Evolutionary conservation across 2,888 invertebrate species (phyloP), one percentile per base, ranked within the genome.

Genomic region (Xylocampa areola): DNA sequence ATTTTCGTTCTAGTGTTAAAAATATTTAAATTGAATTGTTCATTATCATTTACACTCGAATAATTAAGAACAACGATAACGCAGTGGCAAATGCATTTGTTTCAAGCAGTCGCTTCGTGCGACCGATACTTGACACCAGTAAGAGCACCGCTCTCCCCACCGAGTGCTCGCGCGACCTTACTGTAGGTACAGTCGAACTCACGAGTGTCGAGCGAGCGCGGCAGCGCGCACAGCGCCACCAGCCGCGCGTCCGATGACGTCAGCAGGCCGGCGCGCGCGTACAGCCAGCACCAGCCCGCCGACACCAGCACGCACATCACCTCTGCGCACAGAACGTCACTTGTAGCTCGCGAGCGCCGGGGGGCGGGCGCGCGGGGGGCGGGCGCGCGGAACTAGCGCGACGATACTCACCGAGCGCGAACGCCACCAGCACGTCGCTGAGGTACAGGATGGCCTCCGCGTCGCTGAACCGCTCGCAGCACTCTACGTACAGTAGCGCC

Each of bases 401-500:
- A 14, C 16, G 6, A 2, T 2, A 44, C 72, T 67, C 51, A 82
- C 82, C 82, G 14, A 79, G 63, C 32, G 62, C 32, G 43, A 82
- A 44, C 47, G 72, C 69, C 5, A 68, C 68, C 10, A 79, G 36
- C 53, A 82, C 65, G 53, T 81, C 78, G 3, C 49, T 45, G 7
- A 70, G 45, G 33, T 81, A 75, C 49, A 89, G 51, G 27, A 80
- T 75, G 19, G 90, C 89, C 57, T 85, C 89, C 3, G 83, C 86
- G 37, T 83, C 84, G 4, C 76, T 49, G 49, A 89, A 69, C 32
- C 84, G 73, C 60, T 79, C 78, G 65, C 90, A 88, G 68, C 89
- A 89, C 62, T 90, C 88, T 14, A 77, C 81, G 62, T 89, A 91
- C 49, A 90, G 65, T 69, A 91, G 71, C 57, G 70, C 48, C 40